Conservation (phyloP, 2,888 invertebrate genomes). For the Campopleginae sp. region DNA sequence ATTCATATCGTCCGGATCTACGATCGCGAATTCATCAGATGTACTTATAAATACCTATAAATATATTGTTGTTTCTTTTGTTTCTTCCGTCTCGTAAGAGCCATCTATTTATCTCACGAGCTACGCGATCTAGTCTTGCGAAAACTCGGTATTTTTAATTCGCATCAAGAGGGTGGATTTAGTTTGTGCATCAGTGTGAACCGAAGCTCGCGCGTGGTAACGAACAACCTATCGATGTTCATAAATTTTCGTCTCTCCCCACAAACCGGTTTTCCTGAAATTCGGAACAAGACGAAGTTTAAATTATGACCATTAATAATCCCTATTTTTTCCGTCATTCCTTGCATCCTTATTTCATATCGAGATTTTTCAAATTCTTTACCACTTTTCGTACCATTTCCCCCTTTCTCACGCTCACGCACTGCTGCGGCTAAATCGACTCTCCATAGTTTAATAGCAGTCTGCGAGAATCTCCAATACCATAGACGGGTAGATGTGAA, state of each 20-base stretch:
- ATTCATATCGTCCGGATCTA: slow-evolving; percentile 48
- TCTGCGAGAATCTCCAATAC: slow-evolving; percentile 63
- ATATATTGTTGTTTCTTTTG: slow-evolving; percentile 23
- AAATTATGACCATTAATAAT: not conserved
- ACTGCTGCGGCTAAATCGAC: slow-evolving; percentile 35
- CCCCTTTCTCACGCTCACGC: not conserved
- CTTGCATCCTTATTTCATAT: not conserved
- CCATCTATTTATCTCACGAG: slow-evolving; percentile 45
- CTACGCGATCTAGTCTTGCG: slow-evolving; percentile 38
- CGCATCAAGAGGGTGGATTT: slow-evolving; percentile 12
- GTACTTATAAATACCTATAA: slow-evolving; percentile 55
- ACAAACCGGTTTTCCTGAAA: slow-evolving; percentile 11
- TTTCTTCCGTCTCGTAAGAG: slow-evolving; percentile 32
- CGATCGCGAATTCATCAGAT: slow-evolving; percentile 49
- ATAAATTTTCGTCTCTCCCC: slow-evolving; percentile 2
- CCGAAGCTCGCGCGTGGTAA: not conserved
- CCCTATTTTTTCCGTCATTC: not conserved
- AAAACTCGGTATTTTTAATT: slow-evolving; percentile 46
- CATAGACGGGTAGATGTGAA: slow-evolving; percentile 50
- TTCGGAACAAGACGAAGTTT: not conserved
- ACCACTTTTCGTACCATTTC: not conserved
- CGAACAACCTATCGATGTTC: not conserved
- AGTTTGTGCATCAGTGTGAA: slow-evolving; percentile 27
- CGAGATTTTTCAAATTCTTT: not conserved
- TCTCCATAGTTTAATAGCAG: slow-evolving; percentile 56